Evolutionary conservation across 2,797 vertebrate species (phyloP).

Genomic region (Pachyuromys duprasi): DNA sequence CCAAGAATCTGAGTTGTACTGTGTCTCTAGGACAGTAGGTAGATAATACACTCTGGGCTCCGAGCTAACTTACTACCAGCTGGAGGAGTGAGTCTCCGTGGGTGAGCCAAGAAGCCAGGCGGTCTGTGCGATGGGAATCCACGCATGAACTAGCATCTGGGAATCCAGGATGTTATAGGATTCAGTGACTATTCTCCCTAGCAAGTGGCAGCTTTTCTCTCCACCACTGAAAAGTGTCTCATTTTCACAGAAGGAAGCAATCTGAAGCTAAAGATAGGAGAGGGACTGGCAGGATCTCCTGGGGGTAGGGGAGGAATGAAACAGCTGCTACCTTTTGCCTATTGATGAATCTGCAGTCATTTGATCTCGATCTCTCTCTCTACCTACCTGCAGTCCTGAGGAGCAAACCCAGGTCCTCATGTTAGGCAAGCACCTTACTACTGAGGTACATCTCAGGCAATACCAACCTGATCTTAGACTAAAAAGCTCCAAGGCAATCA

Average conservation of each 20-base stretch:
- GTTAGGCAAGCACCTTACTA: background rate
- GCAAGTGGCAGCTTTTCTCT: background rate
- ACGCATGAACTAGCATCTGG: background rate
- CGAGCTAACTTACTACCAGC: slow-evolving; percentile 40
- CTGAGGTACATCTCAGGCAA: background rate
- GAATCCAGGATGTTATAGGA: too few species aligned
- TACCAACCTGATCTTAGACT: background rate
- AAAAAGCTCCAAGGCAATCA: background rate
- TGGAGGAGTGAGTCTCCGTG: background rate
- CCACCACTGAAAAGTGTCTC: background rate
- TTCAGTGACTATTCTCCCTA: background rate
- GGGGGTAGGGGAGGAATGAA: background rate
- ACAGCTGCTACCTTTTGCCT: background rate
- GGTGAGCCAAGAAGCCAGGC: background rate
- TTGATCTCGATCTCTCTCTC: background rate
- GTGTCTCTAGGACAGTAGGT: background rate
- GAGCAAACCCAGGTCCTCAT: background rate
- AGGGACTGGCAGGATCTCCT: background rate
- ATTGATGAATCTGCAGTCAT: background rate
- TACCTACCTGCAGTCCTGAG: background rate
- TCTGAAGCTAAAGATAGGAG: background rate
- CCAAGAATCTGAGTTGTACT: background rate
- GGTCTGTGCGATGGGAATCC: background rate
- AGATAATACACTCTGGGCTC: background rate
- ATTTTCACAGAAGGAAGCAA: background rate